These are phyloP conservation scores for Brevimyrus niger DNA, from an alignment of 2,113 vertebrate genomes.

Conservation along the genomic window DNA sequence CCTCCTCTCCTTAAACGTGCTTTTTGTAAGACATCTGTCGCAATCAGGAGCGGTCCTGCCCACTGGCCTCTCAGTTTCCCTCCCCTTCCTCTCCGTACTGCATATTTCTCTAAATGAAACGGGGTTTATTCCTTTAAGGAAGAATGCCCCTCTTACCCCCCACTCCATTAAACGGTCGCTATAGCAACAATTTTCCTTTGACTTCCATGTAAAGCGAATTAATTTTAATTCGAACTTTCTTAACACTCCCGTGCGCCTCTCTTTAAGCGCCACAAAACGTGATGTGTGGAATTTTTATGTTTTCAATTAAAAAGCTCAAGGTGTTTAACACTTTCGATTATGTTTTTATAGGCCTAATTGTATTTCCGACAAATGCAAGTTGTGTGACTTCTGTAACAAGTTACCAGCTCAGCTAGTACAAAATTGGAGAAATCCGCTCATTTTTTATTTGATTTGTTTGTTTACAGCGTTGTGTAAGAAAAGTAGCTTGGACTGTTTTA, in stretches of 20 bases:
- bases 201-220: neutral
- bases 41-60: conserved; percentile 50
- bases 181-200: conserved; percentile 5
- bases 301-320: neutral
- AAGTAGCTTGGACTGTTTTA: neutral
- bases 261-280: neutral
- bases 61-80: conserved; percentile 20
- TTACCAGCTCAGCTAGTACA: neutral
- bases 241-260: neutral
- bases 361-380: neutral
- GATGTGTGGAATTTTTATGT: neutral
- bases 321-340: neutral
- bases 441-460: neutral
- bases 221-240: conserved; percentile 12
- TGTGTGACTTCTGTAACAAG: neutral
- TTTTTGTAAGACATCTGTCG: conserved; percentile 61
- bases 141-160: conserved; percentile 20
- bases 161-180: conserved; percentile 19
- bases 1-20: conserved; percentile 33
- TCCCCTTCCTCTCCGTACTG: conserved; percentile 43
- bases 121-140: conserved; percentile 23
- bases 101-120: conserved; percentile 33
- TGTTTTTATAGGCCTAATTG: neutral
- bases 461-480: neutral
- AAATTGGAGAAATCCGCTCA: neutral